phyloP scores from a whole-genome alignment of 2,888 invertebrate species.

The Pristionchus maxplancki region DNA sequence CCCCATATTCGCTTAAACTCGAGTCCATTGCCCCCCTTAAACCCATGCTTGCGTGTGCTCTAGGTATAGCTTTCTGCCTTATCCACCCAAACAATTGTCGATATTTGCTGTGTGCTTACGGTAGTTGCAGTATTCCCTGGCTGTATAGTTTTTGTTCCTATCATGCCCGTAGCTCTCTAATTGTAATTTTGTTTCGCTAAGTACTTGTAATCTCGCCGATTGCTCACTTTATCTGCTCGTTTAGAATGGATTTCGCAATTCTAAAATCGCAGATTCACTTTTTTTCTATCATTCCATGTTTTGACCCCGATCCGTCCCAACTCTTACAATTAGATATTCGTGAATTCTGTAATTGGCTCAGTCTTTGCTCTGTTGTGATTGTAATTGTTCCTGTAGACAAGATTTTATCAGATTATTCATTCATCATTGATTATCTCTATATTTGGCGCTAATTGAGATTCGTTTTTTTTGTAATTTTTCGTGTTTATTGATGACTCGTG shows the following conservation, averaged over 20 bases:
- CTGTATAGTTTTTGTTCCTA: neutral
- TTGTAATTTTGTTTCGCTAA: conserved; percentile 25
- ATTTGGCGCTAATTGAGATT: conserved; percentile 27
- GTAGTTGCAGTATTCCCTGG: neutral
- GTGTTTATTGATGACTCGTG: neutral
- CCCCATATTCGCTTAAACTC: neutral
- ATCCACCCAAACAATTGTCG: neutral
- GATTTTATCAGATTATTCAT: conserved; percentile 14
- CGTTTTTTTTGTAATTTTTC: neutral
- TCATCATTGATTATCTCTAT: neutral
- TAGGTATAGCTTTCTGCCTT: conserved; percentile 46
- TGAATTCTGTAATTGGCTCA: neutral
- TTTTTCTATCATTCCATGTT: neutral
- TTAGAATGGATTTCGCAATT: neutral
- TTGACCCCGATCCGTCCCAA: neutral
- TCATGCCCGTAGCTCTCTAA: neutral
- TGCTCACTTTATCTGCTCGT: conserved; percentile 3
- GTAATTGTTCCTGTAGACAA: neutral
- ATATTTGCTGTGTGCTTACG: conserved; percentile 28
- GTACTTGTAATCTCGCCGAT: neutral
- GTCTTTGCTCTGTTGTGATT: neutral
- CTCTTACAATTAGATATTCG: neutral
- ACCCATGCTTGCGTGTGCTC: conserved; percentile 24
- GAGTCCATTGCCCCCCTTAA: neutral
- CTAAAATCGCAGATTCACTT: neutral